phyloP scores from a whole-genome alignment of 1,140 invertebrate genomes.

The Paraescarpia echinospica region DNA sequence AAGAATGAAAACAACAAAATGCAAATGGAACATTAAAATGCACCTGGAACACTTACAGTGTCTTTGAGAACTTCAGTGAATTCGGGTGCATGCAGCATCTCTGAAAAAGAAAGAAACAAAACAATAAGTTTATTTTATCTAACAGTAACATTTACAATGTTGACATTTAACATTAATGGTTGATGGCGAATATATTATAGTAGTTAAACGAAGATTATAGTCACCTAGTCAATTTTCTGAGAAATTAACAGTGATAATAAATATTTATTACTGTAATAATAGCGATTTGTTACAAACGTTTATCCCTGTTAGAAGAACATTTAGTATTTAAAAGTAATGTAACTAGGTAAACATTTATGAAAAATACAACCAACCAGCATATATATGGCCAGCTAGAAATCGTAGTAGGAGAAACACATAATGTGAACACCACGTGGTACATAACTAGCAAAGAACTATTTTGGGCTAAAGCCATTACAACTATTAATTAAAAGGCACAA shows the following conservation, averaged over 20 bases:
- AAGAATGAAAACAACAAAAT: constrained; percentile 46
- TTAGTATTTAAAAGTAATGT: not conserved
- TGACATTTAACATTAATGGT: no score
- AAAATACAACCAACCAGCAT: not conserved
- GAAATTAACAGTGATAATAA: no score
- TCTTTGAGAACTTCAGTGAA: constrained; percentile 88
- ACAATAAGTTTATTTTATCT: no score
- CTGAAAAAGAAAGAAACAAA: constrained; percentile 20
- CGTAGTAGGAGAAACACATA: not conserved
- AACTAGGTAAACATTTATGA: not conserved
- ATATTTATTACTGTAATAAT: no score
- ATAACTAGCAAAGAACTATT: no score
- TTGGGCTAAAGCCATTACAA: not conserved
- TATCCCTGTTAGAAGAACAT: not conserved
- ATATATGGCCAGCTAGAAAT: not conserved
- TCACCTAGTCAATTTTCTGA: not conserved
- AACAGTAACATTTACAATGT: no score
- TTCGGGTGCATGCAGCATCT: constrained; percentile 66
- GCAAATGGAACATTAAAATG: not conserved
- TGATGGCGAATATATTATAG: not conserved
- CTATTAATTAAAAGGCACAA: not conserved
- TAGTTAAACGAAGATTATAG: not conserved
- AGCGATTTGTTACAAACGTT: no score
- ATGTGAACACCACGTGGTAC: not conserved
- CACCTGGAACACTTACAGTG: constrained; percentile 36